Base-by-base conservation (phyloP, 2,113 vertebrate genomes). In the Scytalopus superciliaris region DNA sequence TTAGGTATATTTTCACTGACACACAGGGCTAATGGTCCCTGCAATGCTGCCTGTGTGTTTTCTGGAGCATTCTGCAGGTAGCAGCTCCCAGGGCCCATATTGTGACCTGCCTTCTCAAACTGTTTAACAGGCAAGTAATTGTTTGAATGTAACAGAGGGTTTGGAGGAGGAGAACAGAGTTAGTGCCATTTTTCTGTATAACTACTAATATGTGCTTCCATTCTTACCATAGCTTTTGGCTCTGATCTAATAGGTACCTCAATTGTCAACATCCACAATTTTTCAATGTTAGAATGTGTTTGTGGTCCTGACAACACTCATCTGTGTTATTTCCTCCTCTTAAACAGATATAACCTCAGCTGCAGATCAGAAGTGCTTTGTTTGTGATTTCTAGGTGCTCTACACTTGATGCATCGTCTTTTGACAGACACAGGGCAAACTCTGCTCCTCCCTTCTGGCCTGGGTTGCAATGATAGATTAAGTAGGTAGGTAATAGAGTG, bases 401-500 rank as follows among this genome's bases (percentile, higher is more conserved):
- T 78, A 25, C 28, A 2, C 49, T 82, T 90, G 88, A 87, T 95
- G 77, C 81, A 79, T 94, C 9, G 1, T 86, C 83, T 90, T 79
- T 49, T 14, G 10, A 12, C 60, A 84, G 84, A 64, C 0, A 2
- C 79, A 47, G 76, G 88, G 80, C 69, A 78, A 90, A 69, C 84
- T 55, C 88, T 7, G 8, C 69, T 92, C 80, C 86, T 96, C 69
- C 55, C 2, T 15, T n/a, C 93, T 92, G 89, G 92, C 88, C 84
- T 84, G 77, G 56, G 7, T 27, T 94, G 88, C 91, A 95, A 17
- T 96, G 94, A 95, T 96, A 91, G 84, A 93, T 94, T 93, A 87
- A 96, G 76, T 68, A 75, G 95, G 93, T 96, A 96, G 94, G 91
- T 94, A 98, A 98, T 97, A 97, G 93, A 96, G 91, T 93, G 94